Base-by-base conservation (phyloP, 2,797 vertebrate species). In the Falco cherrug region DNA sequence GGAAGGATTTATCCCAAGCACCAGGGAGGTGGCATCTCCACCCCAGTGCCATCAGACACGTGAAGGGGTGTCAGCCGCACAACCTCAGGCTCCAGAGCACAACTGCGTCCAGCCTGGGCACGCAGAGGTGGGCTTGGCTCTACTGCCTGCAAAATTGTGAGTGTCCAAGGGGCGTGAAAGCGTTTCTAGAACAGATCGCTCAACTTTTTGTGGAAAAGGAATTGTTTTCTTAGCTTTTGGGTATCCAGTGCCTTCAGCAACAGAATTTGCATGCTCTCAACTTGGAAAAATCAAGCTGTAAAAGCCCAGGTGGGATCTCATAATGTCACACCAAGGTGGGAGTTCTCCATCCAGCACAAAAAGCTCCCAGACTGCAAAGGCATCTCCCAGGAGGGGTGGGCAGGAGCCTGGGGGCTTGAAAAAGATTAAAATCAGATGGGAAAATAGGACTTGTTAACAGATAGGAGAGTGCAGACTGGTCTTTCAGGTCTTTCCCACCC, bases 31-130 rank as follows among this genome's bases (percentile, higher is more conserved):
- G 76, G 25, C 26, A 37, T 51, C 43, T 79, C 48, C 56, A 33
- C 60, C 25, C 35, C 16, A 12, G 1, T 21, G 6, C 9, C 67
- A 15, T 56, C 26, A 11, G 31, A 20, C 10, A 26, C 1, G 0
- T 21, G 41, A 37, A 54, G 57, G 56, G 29, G 16, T 12, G 37
- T 51, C 53, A 25, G n/a, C 57, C 4, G 2, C 57, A 24, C n/a
- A 56, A 3, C 24, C 11, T 39, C 48, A 9, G 16, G 0, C 45
- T 67, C 69, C 64, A 37, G 68, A 64, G 39, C 28, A 4, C 7
- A 12, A 15, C 28, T 54, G 24, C 1, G 5, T n/a, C 37, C 59
- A 35, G 39, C 39, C 26, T 25, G 31, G 35, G 18, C 21, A 17
- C 0, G 0, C 19, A n/a, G 47, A 21, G 51, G 4, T 10, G 41